Evolutionary conservation across 2,888 invertebrate species (phyloP), one percentile per base, ranked within the genome.

Genomic region (Drosophila crucigera): DNA sequence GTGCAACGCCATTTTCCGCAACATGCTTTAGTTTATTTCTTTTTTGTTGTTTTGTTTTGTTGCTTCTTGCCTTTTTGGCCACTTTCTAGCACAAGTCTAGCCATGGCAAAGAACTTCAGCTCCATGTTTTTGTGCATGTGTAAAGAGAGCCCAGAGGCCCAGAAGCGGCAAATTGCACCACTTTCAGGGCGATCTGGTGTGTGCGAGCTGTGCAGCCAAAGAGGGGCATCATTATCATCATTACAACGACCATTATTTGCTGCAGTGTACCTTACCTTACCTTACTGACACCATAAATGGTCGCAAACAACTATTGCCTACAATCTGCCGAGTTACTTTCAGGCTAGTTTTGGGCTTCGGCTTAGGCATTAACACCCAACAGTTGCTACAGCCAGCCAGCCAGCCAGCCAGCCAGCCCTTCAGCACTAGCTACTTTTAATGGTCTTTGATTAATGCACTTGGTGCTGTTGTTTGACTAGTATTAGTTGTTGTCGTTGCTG

Each of bases 281-380:
- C 90, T 84, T 84, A 84, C 91, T 89, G 91, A 90, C 85, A 85
- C 85, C 87, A 83, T 85, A 85, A 90, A 90, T 76, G 84, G 89
- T 73, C 61, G 56, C 63, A 63, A 53, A 28, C 55, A 65, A 62
- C 55, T 59, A 61, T 62, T 63, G 58, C 59, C 33, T 54, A 64
- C 54, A 54, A 52, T 62, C 58, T 39, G 47, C 11, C 41, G 65
- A 81, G 81, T 60, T 78, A 70, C 64, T 67, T 69, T 66, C 60
- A 60, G 65, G 62, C 63, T 47, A 61, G 60, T 62, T 80, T 76
- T 60, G 54, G 56, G 30, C 31, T 58, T 43, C 14, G 58, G 58
- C 16, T 31, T n/a, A 47, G 43, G 22, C 77, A 62, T 70, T 68
- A 67, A 55, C 81, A 80, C 70, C 80, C 76, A 67, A 53, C 59